Conservation (phyloP, 1,140 invertebrate species). For the Brevipalpus yothersi region DNA sequence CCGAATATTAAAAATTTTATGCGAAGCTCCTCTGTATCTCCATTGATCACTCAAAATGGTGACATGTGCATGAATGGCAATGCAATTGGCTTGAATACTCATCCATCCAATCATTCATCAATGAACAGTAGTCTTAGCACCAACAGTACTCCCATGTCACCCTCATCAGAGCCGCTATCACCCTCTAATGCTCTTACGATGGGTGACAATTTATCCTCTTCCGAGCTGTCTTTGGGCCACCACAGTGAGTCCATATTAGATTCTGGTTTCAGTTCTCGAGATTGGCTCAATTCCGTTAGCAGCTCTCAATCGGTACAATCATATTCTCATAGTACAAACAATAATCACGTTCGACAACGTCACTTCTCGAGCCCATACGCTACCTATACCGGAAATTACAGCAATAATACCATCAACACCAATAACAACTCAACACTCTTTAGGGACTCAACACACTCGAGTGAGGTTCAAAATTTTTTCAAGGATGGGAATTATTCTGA, state of each 20-base stretch:
- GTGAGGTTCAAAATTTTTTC: slow-evolving; percentile 7
- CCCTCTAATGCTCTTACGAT: not conserved
- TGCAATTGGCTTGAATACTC: no score
- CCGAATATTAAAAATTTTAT: not conserved
- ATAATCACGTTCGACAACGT: slow-evolving; percentile 3
- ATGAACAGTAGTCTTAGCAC: not conserved
- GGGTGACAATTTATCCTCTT: not conserved
- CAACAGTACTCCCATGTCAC: not conserved
- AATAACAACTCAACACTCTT: not conserved
- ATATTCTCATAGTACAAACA: not conserved
- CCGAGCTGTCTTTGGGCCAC: not conserved
- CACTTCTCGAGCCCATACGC: slow-evolving; percentile 9
- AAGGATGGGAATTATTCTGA: not conserved
- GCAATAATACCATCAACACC: not conserved
- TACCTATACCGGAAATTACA: not conserved
- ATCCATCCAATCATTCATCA: not conserved
- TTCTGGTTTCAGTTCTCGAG: not conserved
- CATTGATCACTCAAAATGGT: no score
- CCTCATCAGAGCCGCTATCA: not conserved
- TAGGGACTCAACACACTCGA: slow-evolving; percentile 1
- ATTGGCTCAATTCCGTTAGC: not conserved
- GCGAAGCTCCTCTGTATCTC: not conserved
- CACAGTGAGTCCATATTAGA: not conserved
- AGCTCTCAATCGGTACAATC: not conserved
- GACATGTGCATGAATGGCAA: no score